Percentiles rank a stretch among this genome's conserved stretches.
phyloP scores from a whole-genome alignment of 2,888 invertebrate species.

The Lymantria monacha region DNA sequence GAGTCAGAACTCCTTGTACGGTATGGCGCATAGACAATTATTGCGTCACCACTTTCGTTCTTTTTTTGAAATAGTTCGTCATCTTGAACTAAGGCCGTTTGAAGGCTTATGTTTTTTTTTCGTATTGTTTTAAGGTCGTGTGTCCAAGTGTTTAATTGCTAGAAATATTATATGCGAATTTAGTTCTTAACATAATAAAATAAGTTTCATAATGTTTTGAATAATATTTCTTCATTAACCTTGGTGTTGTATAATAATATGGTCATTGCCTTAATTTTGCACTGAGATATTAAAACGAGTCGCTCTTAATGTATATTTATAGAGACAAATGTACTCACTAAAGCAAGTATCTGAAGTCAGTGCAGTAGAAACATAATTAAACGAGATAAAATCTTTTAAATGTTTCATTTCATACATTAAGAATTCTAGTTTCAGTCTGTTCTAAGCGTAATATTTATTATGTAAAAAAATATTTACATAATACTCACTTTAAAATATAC shows the following conservation, averaged over 20 bases:
- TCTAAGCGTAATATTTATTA: no score
- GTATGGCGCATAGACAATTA: constrained; percentile 18
- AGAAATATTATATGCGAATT: constrained; percentile 1
- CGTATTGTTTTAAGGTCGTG: constrained; percentile 1
- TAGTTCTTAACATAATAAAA: constrained; percentile 5
- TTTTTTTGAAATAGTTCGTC: constrained; percentile 13
- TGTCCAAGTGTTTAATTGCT: not conserved
- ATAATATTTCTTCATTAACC: constrained; percentile 2
- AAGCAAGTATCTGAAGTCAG: no score
- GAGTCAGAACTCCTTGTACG: constrained; percentile 30
- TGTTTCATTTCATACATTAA: no score
- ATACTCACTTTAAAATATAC: no score
- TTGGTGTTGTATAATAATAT: constrained; percentile 15
- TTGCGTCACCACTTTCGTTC: constrained; percentile 38
- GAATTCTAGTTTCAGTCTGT: no score
- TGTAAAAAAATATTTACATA: no score
- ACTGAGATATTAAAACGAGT: constrained; percentile 20
- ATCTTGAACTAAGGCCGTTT: constrained; percentile 16
- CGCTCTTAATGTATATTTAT: constrained; percentile 12
- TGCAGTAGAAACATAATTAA: no score
- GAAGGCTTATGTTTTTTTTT: constrained; percentile 8
- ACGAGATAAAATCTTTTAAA: no score
- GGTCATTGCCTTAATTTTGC: constrained; percentile 27
- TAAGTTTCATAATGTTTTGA: constrained; percentile 7
- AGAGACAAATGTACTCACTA: no score